Evolutionary conservation across 2,113 vertebrate genomes (phyloP).

Genomic region (Brachyistius frenatus): DNA sequence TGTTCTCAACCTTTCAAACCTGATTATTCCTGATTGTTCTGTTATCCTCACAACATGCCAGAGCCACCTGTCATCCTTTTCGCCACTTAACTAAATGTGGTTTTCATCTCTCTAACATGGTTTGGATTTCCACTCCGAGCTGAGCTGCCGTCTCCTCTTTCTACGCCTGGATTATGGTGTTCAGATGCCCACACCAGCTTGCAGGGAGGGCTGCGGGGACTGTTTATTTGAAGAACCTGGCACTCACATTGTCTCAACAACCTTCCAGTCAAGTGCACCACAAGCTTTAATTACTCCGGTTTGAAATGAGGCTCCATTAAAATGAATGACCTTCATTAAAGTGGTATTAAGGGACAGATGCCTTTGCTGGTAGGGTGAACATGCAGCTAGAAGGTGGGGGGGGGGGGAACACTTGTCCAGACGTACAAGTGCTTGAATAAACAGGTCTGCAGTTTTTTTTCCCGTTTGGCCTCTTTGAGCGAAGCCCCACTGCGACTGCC

Average conservation of each 20-base stretch:
- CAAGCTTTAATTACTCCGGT: slow-evolving; percentile 79
- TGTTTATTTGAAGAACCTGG: slow-evolving; percentile 80
- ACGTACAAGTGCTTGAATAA: slow-evolving; percentile 81
- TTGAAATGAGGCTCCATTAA: slow-evolving; percentile 84
- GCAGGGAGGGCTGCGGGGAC: neutral
- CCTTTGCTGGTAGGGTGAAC: slow-evolving; percentile 57
- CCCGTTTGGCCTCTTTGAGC: slow-evolving; percentile 56
- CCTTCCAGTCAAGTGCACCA: slow-evolving; percentile 72
- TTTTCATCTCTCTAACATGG: slow-evolving; percentile 68
- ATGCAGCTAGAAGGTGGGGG: slow-evolving; percentile 16
- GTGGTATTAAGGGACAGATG: slow-evolving; percentile 79
- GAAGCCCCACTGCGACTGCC: slow-evolving; percentile 70
- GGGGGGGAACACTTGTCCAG: slow-evolving; percentile 76
- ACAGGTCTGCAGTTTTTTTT: slow-evolving; percentile 78
- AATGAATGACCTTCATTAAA: slow-evolving; percentile 86
- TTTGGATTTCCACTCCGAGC: slow-evolving; percentile 54
- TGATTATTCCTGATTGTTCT: slow-evolving; percentile 72
- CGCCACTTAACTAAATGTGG: slow-evolving; percentile 69
- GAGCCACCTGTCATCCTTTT: slow-evolving; percentile 63
- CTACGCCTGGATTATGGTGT: slow-evolving; percentile 36
- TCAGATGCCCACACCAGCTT: slow-evolving; percentile 23
- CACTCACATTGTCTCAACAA: slow-evolving; percentile 71
- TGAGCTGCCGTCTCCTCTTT: slow-evolving; percentile 32
- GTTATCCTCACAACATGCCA: slow-evolving; percentile 44
- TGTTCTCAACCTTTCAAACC: slow-evolving; percentile 70